These are phyloP conservation scores for Silurus aristotelis DNA, from an alignment of 2,797 vertebrate genomes.

Conservation along the genomic window DNA sequence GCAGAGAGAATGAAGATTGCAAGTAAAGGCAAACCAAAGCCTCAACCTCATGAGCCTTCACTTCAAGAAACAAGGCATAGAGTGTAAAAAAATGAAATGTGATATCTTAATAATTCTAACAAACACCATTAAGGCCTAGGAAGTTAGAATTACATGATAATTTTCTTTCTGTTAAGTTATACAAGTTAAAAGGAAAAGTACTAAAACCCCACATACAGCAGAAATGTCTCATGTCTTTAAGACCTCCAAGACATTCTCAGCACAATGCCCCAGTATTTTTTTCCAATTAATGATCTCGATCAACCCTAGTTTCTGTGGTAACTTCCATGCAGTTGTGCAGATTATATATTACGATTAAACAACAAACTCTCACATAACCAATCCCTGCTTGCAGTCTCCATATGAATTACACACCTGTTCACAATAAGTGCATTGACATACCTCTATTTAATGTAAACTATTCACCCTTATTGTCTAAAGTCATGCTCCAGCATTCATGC, in stretches of 20 bases:
- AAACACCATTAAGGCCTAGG: background rate
- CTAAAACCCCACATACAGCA: background rate
- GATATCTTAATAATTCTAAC: conserved; percentile 4
- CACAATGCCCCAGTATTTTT: background rate
- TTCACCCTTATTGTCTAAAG: background rate
- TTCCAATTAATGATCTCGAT: background rate
- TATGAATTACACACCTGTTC: background rate
- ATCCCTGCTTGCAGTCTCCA: background rate
- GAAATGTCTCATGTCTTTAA: background rate
- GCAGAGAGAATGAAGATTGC: background rate
- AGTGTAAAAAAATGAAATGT: background rate
- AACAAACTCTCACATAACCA: background rate
- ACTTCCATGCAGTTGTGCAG: background rate
- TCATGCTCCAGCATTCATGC: background rate
- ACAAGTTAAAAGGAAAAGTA: background rate
- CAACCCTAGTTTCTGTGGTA: background rate
- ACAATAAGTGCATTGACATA: background rate
- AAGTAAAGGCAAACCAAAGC: conserved; percentile 12
- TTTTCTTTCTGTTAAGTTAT: background rate
- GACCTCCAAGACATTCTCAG: background rate
- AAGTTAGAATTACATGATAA: background rate
- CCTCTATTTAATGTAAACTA: background rate
- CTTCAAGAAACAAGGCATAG: background rate
- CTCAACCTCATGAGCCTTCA: background rate
- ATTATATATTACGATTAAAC: background rate